Evolutionary conservation across 2,797 vertebrate species (phyloP), one percentile per base, ranked within the genome.

Genomic region (Coregonus ussuriensis): DNA sequence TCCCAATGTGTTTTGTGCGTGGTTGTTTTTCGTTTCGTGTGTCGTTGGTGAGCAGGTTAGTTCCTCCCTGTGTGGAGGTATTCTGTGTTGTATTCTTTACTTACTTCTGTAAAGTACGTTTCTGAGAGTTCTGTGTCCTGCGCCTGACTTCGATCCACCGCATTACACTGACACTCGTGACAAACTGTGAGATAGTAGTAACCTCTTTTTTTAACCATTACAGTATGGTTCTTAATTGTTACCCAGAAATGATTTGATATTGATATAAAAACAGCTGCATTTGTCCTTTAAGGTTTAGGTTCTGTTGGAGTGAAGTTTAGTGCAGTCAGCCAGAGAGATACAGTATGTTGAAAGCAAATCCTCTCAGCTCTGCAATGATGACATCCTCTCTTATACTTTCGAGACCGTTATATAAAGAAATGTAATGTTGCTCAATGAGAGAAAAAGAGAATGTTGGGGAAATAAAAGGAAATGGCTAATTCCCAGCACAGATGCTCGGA

Each of bases 341-440:
- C 41, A 47, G 41, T 47, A 82, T 90, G 90, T 90, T 85, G 88
- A 89, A 92, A 92, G 83, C 74, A 75, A 87, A 93, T 84, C 88
- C 71, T 78, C 72, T 69, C 37, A 4, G 11, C 82, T 78, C 81
- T 69, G 84, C 73, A 47, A 82, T 85, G 87, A 91, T 81, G 78
- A 65, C 86, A 89, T 85, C 33, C 37, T 79, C 84, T 74, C 71
- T 59, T 51, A 4, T 65, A 77, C 85, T 81, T 74, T 77, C 56
- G 79, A 78, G 81, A 84, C 72, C 77, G 52, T 33, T 33, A 81
- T 82, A 83, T 78, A 25, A 25, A 25, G 52, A 56, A 79, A 72
- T 31, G 68, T 78, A 47, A 79, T 84, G 82, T 74, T 54, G 62
- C 70, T 78, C 72, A 82, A 47, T 81, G 65, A 41, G 73, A 79